Conservation (phyloP, 1,140 invertebrate species). For the Pseudomyrmex sp. region DNA sequence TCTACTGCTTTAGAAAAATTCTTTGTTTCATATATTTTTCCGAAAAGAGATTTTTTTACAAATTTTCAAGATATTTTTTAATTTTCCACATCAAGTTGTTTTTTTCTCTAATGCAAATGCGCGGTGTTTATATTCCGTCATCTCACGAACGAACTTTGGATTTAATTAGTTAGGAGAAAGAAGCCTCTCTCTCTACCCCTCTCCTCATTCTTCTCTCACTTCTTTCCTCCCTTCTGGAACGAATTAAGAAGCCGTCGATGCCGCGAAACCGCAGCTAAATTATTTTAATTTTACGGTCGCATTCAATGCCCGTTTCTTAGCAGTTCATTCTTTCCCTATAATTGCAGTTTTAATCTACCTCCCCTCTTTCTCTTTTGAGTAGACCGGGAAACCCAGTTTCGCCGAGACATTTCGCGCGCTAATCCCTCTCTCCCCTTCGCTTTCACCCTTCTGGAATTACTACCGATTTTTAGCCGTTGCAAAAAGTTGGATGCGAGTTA, state of each 20-base stretch:
- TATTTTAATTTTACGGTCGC: conserved; percentile 76
- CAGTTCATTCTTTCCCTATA: conserved; percentile 75
- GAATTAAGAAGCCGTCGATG: conserved; percentile 18
- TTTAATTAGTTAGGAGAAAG: conserved; percentile 17
- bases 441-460: conserved; percentile 7
- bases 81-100: background rate
- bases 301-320: conserved; percentile 72
- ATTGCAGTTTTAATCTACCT: conserved; percentile 80
- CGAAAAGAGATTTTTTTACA: no score
- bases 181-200: no score
- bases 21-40: background rate
- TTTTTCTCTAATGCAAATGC: conserved; percentile 27
- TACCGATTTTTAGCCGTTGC: conserved; percentile 8
- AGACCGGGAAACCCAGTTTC: conserved; percentile 71
- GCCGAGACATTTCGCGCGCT: conserved; percentile 57
- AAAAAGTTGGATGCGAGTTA: background rate
- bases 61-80: no score
- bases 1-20: background rate
- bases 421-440: conserved; percentile 16
- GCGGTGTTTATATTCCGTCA: background rate
- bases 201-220: background rate
- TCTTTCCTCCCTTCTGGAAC: background rate
- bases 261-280: conserved; percentile 63
- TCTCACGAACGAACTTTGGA: conserved; percentile 4
- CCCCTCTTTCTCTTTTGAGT: background rate